Evolutionary conservation across 1,140 invertebrate species (phyloP).

Genomic region (Musca vetustissima): DNA sequence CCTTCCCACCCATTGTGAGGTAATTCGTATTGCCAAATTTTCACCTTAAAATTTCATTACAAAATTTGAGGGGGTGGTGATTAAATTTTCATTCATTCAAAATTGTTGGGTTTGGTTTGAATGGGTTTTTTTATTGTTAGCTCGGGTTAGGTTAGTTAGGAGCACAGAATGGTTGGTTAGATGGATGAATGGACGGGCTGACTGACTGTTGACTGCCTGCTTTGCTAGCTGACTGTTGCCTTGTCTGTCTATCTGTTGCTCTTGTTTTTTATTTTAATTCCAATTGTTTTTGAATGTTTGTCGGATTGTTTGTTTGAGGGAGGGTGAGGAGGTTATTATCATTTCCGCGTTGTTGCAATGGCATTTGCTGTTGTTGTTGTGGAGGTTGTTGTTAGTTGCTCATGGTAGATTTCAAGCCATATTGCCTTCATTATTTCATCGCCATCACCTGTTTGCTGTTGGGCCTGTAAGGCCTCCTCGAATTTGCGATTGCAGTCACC

Average conservation of each 20-base stretch:
- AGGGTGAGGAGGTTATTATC: constrained; percentile 20
- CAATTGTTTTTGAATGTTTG: constrained; percentile 31
- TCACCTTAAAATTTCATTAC: too few relatives aligned
- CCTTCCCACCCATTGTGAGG: too few relatives aligned
- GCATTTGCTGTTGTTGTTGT: constrained; percentile 36
- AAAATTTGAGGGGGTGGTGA: too few relatives aligned
- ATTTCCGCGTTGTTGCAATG: constrained; percentile 31
- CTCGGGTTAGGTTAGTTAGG: too few relatives aligned
- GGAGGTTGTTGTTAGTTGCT: constrained; percentile 47
- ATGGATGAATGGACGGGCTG: background rate
- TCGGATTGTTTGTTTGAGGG: background rate
- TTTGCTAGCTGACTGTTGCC: background rate
- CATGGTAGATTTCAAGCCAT: constrained; percentile 56
- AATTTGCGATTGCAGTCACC: constrained; percentile 55
- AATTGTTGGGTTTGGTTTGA: too few relatives aligned
- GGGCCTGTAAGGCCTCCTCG: constrained; percentile 52
- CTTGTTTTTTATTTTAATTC: constrained; percentile 22
- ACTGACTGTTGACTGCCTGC: too few relatives aligned
- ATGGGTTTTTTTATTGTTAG: too few relatives aligned
- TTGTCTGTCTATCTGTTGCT: background rate
- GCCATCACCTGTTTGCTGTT: constrained; percentile 55
- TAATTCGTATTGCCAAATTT: too few relatives aligned
- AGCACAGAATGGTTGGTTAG: background rate
- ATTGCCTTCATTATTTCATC: constrained; percentile 56
- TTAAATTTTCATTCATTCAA: too few relatives aligned